These are phyloP conservation scores for Aspidiotus rigidus DNA, from an alignment of 2,888 invertebrate species.

Conservation along the genomic window DNA sequence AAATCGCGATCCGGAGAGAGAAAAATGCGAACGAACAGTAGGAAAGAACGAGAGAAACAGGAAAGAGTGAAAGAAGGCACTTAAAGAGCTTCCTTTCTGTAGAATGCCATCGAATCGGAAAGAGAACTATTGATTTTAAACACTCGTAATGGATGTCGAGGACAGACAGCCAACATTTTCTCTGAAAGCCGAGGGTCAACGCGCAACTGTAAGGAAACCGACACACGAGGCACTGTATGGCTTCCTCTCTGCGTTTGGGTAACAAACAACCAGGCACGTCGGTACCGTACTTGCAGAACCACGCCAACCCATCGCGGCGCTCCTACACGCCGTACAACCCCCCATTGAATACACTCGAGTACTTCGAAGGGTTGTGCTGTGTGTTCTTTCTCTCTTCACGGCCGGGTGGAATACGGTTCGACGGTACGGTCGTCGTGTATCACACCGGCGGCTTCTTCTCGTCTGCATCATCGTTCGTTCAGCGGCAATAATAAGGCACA, in stretches of 20 bases:
- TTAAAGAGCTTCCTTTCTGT: slow-evolving; percentile 20
- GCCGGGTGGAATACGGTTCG: slow-evolving; percentile 9
- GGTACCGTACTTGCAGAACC: slow-evolving; percentile 6
- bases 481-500: too few species aligned
- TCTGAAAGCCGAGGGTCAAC: slow-evolving; percentile 27
- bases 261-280: background rate
- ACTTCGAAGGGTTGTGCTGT: slow-evolving; percentile 18
- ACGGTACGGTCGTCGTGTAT: too few species aligned
- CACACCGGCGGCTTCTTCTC: too few species aligned
- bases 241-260: slow-evolving; percentile 20
- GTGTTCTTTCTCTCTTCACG: background rate
- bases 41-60: background rate
- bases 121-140: slow-evolving; percentile 19
- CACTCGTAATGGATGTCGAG: slow-evolving; percentile 27
- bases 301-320: slow-evolving; percentile 26
- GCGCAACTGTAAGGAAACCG: slow-evolving; percentile 25
- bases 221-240: slow-evolving; percentile 25
- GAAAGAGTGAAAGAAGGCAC: slow-evolving; percentile 1
- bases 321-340: slow-evolving; percentile 1
- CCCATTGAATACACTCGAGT: slow-evolving; percentile 14
- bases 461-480: too few species aligned
- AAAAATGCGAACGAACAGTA: background rate
- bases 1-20: too few species aligned
- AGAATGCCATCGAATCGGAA: slow-evolving; percentile 17
- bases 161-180: slow-evolving; percentile 15